A percentile compares a stretch with the other conserved stretches of the same genome.
Conservation (phyloP, 1,140 invertebrate species). For the Drosophila watanabei region DNA sequence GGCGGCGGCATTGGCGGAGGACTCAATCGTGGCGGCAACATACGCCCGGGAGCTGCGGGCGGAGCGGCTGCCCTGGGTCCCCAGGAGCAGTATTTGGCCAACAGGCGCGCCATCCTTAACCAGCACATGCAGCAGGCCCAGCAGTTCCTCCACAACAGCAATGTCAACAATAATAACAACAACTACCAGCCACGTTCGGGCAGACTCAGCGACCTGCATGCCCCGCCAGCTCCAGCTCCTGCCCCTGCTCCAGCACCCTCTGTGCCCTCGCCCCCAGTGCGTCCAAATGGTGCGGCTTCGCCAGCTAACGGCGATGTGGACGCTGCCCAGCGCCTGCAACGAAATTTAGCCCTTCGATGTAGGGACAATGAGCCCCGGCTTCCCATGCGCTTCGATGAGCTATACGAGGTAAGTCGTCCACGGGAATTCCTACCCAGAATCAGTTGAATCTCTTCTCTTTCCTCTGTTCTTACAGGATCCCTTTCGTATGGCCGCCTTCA, state of each 20-base stretch:
- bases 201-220: constrained; percentile 71
- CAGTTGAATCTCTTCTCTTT: too few relatives aligned
- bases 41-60: constrained; percentile 38
- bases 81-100: constrained; percentile 77
- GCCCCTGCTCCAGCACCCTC: constrained; percentile 23
- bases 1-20: constrained; percentile 36
- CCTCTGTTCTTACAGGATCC: constrained; percentile 68
- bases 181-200: constrained; percentile 77
- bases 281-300: constrained; percentile 17
- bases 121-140: constrained; percentile 75
- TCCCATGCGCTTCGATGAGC: constrained; percentile 82
- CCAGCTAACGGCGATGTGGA: constrained; percentile 69
- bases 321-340: constrained; percentile 76
- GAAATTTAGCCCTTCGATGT: constrained; percentile 79
- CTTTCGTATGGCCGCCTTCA: constrained; percentile 84
- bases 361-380: constrained; percentile 80
- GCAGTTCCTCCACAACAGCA: constrained; percentile 74
- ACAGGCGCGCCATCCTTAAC: constrained; percentile 75
- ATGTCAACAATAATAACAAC: constrained; percentile 75
- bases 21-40: constrained; percentile 28
- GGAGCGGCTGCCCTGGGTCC: constrained; percentile 32
- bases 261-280: constrained; percentile 29
- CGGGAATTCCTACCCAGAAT: neutral
- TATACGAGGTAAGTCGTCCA: constrained; percentile 65
- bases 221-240: constrained; percentile 39